phyloP scores from a whole-genome alignment of 1,140 invertebrate species.

The Magallana gigas region DNA sequence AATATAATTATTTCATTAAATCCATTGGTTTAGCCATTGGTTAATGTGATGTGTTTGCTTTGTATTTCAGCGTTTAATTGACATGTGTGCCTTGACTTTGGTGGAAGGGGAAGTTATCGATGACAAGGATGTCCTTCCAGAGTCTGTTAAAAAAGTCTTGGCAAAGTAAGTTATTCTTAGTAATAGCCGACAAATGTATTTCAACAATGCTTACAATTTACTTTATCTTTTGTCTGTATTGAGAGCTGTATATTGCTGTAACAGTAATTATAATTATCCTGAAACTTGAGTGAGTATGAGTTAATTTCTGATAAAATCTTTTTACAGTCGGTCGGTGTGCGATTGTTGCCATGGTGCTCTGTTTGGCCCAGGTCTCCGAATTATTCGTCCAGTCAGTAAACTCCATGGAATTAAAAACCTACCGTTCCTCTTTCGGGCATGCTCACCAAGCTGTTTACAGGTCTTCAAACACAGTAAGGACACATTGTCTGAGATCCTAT shows the following conservation, averaged over 20 bases:
- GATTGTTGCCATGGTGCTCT: slow-evolving; percentile 75
- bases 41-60: slow-evolving; percentile 13
- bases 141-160: slow-evolving; percentile 63
- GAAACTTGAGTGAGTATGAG: background rate
- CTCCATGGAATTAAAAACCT: slow-evolving; percentile 76
- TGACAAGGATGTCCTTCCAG: slow-evolving; percentile 56
- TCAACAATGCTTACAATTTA: too few species aligned
- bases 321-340: slow-evolving; percentile 71
- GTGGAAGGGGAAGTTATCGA: slow-evolving; percentile 57
- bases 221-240: too few species aligned
- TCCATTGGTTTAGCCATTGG: too few species aligned
- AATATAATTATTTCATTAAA: too few species aligned
- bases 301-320: background rate
- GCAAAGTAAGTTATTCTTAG: slow-evolving; percentile 57
- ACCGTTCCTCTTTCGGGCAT: slow-evolving; percentile 77
- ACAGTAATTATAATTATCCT: too few species aligned
- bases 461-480: slow-evolving; percentile 69
- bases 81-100: slow-evolving; percentile 67
- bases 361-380: slow-evolving; percentile 76
- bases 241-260: too few species aligned
- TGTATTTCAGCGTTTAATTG: slow-evolving; percentile 69
- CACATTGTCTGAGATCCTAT: slow-evolving; percentile 66
- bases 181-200: too few species aligned
- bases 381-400: slow-evolving; percentile 75
- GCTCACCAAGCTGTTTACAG: slow-evolving; percentile 73